Base-by-base conservation (phyloP, 2,113 vertebrate species). In the Stomatorhinus ivindoensis region DNA sequence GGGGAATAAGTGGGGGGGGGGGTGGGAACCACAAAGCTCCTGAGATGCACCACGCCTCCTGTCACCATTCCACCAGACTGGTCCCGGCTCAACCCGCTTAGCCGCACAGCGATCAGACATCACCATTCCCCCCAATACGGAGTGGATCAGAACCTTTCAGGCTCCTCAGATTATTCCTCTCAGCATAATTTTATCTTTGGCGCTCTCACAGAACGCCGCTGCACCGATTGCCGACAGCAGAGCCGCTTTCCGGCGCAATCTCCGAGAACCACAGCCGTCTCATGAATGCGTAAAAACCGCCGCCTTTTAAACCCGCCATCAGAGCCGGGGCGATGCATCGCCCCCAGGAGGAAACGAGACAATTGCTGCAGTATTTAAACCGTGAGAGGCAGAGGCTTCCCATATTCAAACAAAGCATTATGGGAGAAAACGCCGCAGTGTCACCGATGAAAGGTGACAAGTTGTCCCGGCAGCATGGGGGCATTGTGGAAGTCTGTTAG, bases 51-150 rank as follows among this genome's bases (percentile, higher is more conserved):
- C 8, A 17, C 9, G 8, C 24, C 11, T 39, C 55, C 42, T 50
- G 50, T 44, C 48, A 55, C 42, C 93, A 91, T 92, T 91, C 90
- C 88, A 46, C 90, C 90, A 91, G 91, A 91, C 91, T 92, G 92
- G 91, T n/a, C 87, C 9, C 2, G 24, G 44, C 69, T 35, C 42
- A 42, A 44, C 93, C 93, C 93, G 89, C 93, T 94, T 95, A 94
- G 95, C 93, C 92, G 92, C 92, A 76, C 90, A 92, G 92, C 93
- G 94, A 95, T 96, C 94, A 94, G 92, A 94, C 91, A 92, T 93
- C 93, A 89, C 93, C 90, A 91, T 93, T 93, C 92, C 92, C 91
- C 91, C 91, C 92, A 69, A 93, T 93, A 94, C 93, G 91, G 91
- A 94, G 92, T 90, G 93, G 92, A 93, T 92, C 88, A 89, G 90